phyloP scores from a whole-genome alignment of 2,888 invertebrate genomes.

The Rutpela maculata region DNA sequence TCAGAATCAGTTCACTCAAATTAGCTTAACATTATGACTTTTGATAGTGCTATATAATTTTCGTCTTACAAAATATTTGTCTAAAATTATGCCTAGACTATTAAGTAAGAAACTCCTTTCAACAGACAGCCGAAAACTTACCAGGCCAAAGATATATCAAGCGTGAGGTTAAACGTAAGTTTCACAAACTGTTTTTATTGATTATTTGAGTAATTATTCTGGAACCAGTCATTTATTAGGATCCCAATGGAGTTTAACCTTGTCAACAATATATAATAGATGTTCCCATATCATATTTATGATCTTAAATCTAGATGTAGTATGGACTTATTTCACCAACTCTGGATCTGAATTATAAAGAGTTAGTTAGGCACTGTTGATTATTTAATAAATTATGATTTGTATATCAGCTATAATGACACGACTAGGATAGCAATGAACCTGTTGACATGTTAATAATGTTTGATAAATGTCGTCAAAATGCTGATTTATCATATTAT shows the following conservation, averaged over 20 bases:
- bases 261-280: neutral
- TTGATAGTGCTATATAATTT: too few relatives aligned
- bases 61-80: too few relatives aligned
- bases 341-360: neutral
- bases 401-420: neutral
- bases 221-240: neutral
- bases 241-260: neutral
- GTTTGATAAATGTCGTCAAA: too few relatives aligned
- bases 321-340: neutral
- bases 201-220: neutral
- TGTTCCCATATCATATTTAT: neutral
- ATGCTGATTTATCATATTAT: too few relatives aligned
- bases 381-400: neutral
- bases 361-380: neutral
- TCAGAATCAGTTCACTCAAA: too few relatives aligned
- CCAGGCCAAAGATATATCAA: neutral
- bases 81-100: too few relatives aligned
- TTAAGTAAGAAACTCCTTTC: neutral
- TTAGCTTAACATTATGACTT: too few relatives aligned
- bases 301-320: neutral
- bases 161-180: neutral
- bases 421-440: neutral
- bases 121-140: neutral
- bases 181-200: neutral
- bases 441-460: too few relatives aligned